Percentiles rank a stretch among this genome's conserved stretches.
Conservation (phyloP, 2,888 invertebrate species). For the Lottia scabra region DNA sequence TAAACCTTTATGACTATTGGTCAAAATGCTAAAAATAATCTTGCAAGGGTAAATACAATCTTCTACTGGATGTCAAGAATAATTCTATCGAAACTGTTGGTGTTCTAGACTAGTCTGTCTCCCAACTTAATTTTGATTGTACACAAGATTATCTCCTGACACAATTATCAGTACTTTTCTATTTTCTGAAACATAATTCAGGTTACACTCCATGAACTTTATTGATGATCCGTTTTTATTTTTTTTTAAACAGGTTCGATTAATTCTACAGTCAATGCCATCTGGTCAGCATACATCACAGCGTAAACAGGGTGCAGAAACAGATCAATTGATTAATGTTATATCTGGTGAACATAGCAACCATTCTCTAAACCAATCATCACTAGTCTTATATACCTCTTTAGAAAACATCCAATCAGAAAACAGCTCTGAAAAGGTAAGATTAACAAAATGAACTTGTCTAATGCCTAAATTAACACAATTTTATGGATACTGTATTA, state of each 20-base stretch:
- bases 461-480: too few species aligned
- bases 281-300: background rate
- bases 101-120: too few species aligned
- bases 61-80: too few species aligned
- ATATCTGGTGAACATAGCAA: background rate
- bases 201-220: conserved; percentile 36
- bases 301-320: background rate
- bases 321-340: background rate
- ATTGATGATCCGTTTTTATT: conserved; percentile 18
- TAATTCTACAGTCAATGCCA: background rate
- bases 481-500: too few species aligned
- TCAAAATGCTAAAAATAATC: too few species aligned
- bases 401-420: background rate
- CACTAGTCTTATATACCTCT: background rate
- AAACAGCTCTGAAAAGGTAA: background rate
- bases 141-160: too few species aligned
- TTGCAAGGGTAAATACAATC: too few species aligned
- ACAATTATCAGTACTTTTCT: too few species aligned
- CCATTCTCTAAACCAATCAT: too few species aligned
- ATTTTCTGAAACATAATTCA: conserved; percentile 6
- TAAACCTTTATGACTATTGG: too few species aligned
- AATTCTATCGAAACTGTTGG: too few species aligned
- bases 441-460: background rate
- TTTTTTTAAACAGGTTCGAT: background rate
- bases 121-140: too few species aligned